Base-by-base conservation (phyloP, 2,888 invertebrate species). In the Apamea monoglypha region DNA sequence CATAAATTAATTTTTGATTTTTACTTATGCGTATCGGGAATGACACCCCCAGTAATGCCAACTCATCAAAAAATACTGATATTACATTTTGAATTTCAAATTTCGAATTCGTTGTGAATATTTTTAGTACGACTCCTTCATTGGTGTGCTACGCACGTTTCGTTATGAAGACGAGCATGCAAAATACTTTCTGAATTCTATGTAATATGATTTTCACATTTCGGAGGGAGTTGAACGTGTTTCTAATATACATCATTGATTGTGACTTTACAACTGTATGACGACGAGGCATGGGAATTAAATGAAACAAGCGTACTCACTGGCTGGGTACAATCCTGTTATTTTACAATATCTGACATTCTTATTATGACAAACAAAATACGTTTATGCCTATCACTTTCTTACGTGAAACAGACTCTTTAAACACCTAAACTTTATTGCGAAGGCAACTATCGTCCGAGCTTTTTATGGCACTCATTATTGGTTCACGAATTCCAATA, bases 51-150 rank as follows among this genome's bases (percentile, higher is more conserved):
- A 66, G 63, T 50, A 81, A 64, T 74, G 36, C 61, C 32, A 82
- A 69, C 47, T 74, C 40, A 72, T 72, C 10, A 79, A 75, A 85
- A 74, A 79, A 53, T 32, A 78, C 67, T 50, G 47, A 74, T 40
- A 40, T 78, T 64, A 67, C 70, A 53, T 74, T 84, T 70, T 77
- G 76, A 74, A 84, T 67, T 84, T 78, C 44, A 53, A 76, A 85
- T 74, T 80, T 80, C n/a, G 67, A 87, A 85, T 78, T 84, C 40
- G 36, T 21, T 68, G 69, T 68, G 84, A 74, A 85, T 86, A 86
- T 83, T 76, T 80, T 83, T 40, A 63, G 71, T 74, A 47, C 16
- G 69, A 63, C 70, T 79, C n/a, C 50, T 66, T 75, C 75, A 66
- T 85, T 82, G 59, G 59, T 59, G 53, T 36, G 76, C 82, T 29